These are phyloP conservation scores for Calycopis cecrops DNA, from an alignment of 1,140 invertebrate genomes.

Conservation along the genomic window DNA sequence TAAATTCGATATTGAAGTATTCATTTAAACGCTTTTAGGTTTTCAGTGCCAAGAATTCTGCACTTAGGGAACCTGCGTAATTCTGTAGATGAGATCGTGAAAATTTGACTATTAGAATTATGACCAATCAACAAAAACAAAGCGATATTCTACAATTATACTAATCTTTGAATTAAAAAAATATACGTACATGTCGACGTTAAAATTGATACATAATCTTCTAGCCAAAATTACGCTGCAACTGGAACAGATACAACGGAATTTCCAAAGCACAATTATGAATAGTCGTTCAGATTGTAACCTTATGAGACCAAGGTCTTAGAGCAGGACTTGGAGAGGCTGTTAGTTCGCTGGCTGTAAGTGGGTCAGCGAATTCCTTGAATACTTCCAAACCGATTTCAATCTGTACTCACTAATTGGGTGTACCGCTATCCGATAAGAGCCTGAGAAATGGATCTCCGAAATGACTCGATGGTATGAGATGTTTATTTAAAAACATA, in stretches of 20 bases:
- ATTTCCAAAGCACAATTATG: too few species aligned
- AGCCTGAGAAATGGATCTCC: conserved; percentile 11
- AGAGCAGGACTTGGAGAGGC: conserved; percentile 5
- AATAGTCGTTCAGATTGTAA: background rate
- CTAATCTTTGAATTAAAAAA: too few species aligned
- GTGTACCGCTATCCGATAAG: conserved; percentile 28
- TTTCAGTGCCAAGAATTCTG: conserved; percentile 32
- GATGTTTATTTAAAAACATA: conserved; percentile 4
- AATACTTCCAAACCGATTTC: conserved; percentile 31
- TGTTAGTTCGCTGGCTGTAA: conserved; percentile 9
- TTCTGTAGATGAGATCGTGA: conserved; percentile 68
- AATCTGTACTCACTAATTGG: conserved; percentile 33
- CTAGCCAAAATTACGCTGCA: too few species aligned
- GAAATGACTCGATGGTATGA: background rate
- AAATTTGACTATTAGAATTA: conserved; percentile 74
- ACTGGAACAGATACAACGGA: too few species aligned
- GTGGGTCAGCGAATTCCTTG: conserved; percentile 20
- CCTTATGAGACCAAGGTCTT: background rate
- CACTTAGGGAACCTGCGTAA: conserved; percentile 63
- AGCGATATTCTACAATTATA: conserved; percentile 49
- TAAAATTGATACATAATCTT: too few species aligned
- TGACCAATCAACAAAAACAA: conserved; percentile 71
- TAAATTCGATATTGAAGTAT: conserved; percentile 28
- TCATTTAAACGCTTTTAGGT: conserved; percentile 24
- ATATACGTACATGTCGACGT: too few species aligned